Base-by-base conservation (phyloP, 2,113 vertebrate genomes). In the Protomyctophum bolini region DNA sequence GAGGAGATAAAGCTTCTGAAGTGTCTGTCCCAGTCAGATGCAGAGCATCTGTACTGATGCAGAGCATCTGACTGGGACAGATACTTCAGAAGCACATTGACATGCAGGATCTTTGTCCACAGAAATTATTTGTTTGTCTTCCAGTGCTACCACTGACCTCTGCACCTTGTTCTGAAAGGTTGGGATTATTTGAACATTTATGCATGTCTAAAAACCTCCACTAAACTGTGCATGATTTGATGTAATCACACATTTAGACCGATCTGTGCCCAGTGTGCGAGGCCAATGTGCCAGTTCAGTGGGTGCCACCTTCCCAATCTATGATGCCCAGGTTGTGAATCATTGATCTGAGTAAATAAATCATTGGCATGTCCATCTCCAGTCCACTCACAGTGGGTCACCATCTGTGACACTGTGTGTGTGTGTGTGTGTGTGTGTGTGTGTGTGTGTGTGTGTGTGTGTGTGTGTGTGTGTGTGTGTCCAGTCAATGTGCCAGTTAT, bases 311-410 rank as follows among this genome's bases (percentile, higher is more conserved):
- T 79, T 65, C 76, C 84, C 67, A 62, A 67, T 79, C 82, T 88
- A 81, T 75, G 81, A 85, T 79, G 74, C 83, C 83, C 89, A 89
- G 88, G 88, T 88, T 90, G 88, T 77, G 80, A 90, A 79, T 86
- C 91, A 91, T 84, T 86, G 89, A 91, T 88, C 89, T 90, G 87
- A 85, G 80, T 83, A 91, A 89, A 89, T 89, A 86, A 87, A 90
- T 89, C 87, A 71, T 76, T 79, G 80, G 75, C 66, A 73, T n/a
- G 80, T 86, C 86, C 88, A 82, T 89, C 84, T 88, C 72, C 58
- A 63, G 21, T 77, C 80, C 77, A 67, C 70, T 77, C 80, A 77
- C 76, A 68, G 81, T 75, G 69, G 73, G 86, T 86, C 58, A 57
- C 87, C 89, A 89, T 90, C 87, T 91, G 90, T 86, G 86, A n/a